phyloP scores from a whole-genome alignment of 2,888 invertebrate species.

The Nowickia ferox region DNA sequence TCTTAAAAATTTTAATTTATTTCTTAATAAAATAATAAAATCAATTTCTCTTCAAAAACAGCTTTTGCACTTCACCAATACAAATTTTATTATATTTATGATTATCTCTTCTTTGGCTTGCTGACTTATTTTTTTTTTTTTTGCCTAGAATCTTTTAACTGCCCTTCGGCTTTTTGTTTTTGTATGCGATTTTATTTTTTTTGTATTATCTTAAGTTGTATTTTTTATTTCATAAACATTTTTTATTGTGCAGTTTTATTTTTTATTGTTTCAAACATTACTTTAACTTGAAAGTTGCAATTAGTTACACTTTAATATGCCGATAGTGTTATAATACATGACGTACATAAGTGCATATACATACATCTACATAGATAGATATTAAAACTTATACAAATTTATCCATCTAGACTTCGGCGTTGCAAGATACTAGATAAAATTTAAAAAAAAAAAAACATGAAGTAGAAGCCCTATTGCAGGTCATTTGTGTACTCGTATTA shows the following conservation, averaged over 20 bases:
- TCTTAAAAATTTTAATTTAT: too few relatives aligned
- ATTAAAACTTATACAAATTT: constrained; percentile 11
- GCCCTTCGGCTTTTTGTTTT: constrained; percentile 31
- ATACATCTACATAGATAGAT: neutral
- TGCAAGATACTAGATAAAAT: neutral
- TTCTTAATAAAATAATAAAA: too few relatives aligned
- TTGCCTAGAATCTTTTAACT: constrained; percentile 23
- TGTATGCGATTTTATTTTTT: neutral
- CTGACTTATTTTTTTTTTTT: neutral
- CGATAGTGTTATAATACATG: constrained; percentile 73
- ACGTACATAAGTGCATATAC: constrained; percentile 62
- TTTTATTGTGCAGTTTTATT: constrained; percentile 40
- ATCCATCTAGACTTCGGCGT: constrained; percentile 44
- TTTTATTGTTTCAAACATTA: constrained; percentile 72
- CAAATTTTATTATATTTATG: neutral
- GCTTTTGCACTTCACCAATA: constrained; percentile 20
- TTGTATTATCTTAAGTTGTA: neutral
- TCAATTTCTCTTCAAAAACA: neutral
- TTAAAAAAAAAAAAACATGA: too few relatives aligned
- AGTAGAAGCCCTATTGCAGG: constrained; percentile 1
- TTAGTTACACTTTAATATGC: constrained; percentile 81
- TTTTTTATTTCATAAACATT: constrained; percentile 2
- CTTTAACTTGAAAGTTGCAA: constrained; percentile 81
- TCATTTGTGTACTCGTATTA: neutral
- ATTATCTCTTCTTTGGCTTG: constrained; percentile 6